Percentiles rank a stretch among this genome's conserved stretches.
phyloP scores from a whole-genome alignment of 2,797 vertebrate species.

The Acanthiza pusilla region DNA sequence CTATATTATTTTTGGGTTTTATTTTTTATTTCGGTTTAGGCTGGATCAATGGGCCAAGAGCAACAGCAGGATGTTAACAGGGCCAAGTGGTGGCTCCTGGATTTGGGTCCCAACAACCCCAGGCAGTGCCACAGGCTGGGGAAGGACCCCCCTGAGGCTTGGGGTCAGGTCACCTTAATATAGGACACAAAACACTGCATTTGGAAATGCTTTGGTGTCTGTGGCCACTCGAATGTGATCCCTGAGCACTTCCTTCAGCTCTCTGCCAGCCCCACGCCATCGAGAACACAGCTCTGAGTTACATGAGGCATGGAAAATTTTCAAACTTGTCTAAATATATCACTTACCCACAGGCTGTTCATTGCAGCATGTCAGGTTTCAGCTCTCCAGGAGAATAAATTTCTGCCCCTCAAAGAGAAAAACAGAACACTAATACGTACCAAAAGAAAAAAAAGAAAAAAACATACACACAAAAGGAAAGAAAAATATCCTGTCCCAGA shows the following conservation, averaged over 20 bases:
- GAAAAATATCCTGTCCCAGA: background rate
- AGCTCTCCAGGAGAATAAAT: background rate
- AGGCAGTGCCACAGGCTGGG: background rate
- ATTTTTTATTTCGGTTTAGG: background rate
- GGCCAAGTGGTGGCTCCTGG: background rate
- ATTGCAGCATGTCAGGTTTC: conserved; percentile 6
- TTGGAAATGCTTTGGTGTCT: background rate
- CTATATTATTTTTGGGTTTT: background rate
- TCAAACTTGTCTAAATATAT: conserved; percentile 10
- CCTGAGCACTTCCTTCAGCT: background rate
- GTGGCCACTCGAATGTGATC: background rate
- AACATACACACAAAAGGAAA: background rate
- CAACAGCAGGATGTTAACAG: background rate
- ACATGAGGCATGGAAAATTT: background rate
- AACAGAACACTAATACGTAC: background rate
- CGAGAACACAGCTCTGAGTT: background rate
- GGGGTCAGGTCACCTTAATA: background rate
- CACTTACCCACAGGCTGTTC: background rate
- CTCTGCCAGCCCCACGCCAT: background rate
- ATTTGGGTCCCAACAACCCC: too few species aligned
- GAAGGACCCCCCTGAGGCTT: background rate
- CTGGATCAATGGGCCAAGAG: background rate
- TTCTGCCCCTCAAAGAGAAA: background rate
- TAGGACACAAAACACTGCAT: background rate
- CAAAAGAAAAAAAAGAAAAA: background rate